Percentiles rank a stretch among this genome's conserved stretches.
Evolutionary conservation across 1,140 invertebrate species (phyloP).

Genomic region (Drosophila rufa): DNA sequence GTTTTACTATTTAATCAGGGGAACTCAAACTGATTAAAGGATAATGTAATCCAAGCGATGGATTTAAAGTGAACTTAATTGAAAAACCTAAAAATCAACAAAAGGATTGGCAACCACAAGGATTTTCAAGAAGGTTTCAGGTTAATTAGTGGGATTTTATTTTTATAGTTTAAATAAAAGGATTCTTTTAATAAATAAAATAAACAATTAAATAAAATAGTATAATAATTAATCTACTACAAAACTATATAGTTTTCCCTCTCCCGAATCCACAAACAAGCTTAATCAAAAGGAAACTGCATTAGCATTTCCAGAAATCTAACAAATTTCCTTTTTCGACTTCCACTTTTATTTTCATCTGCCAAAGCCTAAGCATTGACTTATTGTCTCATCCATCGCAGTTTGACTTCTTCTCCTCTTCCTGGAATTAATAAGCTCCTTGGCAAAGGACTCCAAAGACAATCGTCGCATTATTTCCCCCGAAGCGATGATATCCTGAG

Average conservation of each 20-base stretch:
- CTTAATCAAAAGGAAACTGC: neutral
- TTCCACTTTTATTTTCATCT: slow-evolving; percentile 7
- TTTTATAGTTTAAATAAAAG: neutral
- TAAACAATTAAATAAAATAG: neutral
- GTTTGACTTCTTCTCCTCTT: neutral
- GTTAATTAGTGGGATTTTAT: neutral
- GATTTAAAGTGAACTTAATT: neutral
- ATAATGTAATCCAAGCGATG: slow-evolving; percentile 3
- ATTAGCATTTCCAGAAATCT: neutral
- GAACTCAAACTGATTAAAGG: slow-evolving; percentile 1
- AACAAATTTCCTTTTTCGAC: neutral
- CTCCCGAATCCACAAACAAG: too few species aligned
- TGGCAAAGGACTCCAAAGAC: slow-evolving; percentile 38
- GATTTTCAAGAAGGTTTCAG: neutral
- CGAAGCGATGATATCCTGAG: slow-evolving; percentile 28
- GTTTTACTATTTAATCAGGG: slow-evolving; percentile 44
- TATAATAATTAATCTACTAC: neutral
- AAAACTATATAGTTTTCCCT: neutral
- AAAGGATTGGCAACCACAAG: neutral
- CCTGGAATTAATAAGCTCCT: slow-evolving; percentile 44
- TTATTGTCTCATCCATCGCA: slow-evolving; percentile 12
- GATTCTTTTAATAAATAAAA: neutral
- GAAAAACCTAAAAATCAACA: neutral
- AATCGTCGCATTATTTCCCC: slow-evolving; percentile 56
- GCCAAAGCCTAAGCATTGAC: slow-evolving; percentile 17